These are phyloP conservation scores for Ornithorhynchus anatinus DNA, from an alignment of 2,113 vertebrate species.

Conservation along the genomic window DNA sequence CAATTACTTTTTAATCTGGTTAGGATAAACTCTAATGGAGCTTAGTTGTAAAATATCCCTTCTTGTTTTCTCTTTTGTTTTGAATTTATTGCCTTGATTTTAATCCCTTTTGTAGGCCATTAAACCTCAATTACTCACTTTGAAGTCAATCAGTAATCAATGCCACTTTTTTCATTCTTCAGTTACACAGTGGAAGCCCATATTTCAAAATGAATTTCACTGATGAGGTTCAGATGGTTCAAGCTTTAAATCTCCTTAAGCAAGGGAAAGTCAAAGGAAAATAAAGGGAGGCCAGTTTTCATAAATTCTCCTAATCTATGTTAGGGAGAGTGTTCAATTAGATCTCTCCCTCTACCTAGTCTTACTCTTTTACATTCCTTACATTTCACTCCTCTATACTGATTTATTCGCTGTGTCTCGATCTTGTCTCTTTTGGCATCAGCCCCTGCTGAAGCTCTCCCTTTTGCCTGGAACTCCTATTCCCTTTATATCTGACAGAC, in stretches of 20 bases:
- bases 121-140: constrained; percentile 74
- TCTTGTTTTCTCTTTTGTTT: constrained; percentile 72
- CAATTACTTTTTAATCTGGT: constrained; percentile 76
- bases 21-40: constrained; percentile 72
- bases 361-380: no score
- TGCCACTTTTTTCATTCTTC: constrained; percentile 63
- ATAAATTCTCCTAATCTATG: no score
- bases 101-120: constrained; percentile 71
- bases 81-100: constrained; percentile 73
- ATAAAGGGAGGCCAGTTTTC: neutral
- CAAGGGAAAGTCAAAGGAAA: neutral
- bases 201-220: constrained; percentile 31
- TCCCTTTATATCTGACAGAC: no score
- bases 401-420: no score
- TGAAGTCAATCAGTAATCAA: constrained; percentile 75
- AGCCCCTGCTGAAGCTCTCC: no score
- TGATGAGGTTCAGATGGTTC: constrained; percentile 14
- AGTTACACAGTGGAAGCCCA: constrained; percentile 9
- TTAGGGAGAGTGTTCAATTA: no score
- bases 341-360: no score
- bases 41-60: constrained; percentile 75
- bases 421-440: no score
- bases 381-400: no score
- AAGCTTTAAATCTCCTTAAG: neutral
- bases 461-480: no score